These are phyloP conservation scores for Andinoacara biseriatus DNA, from an alignment of 2,113 vertebrate species.

Conservation along the genomic window DNA sequence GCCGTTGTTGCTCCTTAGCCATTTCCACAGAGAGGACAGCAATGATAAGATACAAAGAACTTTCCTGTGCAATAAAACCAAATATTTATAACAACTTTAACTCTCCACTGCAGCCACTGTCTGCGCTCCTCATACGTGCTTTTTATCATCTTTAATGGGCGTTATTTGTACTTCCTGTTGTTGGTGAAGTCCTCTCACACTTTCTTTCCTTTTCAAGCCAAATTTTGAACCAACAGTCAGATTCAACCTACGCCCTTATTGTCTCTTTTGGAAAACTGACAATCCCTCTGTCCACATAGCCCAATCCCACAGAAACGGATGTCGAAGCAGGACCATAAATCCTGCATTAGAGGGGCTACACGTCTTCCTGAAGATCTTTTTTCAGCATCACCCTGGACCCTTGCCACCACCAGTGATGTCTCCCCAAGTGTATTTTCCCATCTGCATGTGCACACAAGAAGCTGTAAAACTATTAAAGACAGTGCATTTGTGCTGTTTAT, in stretches of 20 bases:
- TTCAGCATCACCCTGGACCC: background rate
- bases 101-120: background rate
- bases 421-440: background rate
- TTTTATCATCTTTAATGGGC: background rate
- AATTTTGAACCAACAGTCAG: background rate
- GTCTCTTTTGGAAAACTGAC: background rate
- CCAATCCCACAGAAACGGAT: background rate
- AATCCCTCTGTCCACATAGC: background rate
- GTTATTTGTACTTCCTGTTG: background rate
- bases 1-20: background rate
- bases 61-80: background rate
- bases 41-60: background rate
- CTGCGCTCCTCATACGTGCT: background rate
- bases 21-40: background rate
- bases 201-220: background rate
- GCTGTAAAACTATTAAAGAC: constrained; percentile 43
- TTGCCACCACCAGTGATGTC: background rate
- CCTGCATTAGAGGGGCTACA: background rate
- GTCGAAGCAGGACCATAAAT: background rate
- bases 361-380: background rate
- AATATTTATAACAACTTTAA: background rate
- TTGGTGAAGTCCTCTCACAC: background rate
- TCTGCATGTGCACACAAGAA: constrained; percentile 9
- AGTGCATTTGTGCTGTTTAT: constrained; percentile 61
- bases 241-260: background rate